Conservation (phyloP, 1,140 invertebrate species). For the Drosophila mojavensis region DNA sequence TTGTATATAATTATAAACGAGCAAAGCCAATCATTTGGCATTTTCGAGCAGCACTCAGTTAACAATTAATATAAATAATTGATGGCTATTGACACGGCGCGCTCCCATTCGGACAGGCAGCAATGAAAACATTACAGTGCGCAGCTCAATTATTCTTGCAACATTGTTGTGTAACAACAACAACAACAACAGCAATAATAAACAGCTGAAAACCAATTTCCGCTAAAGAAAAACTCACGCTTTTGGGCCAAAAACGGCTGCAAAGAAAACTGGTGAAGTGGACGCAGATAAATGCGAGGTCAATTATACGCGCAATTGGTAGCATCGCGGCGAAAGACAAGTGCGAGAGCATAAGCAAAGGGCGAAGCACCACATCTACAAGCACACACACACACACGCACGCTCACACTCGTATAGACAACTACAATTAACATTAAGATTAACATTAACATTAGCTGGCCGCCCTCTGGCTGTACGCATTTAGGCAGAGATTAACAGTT, state of each 20-base stretch:
- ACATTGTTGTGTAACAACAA: background rate
- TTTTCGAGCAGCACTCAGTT: background rate
- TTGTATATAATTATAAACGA: no score
- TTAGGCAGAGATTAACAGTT: constrained; percentile 57
- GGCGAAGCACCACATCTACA: constrained; percentile 27
- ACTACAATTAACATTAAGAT: constrained; percentile 38
- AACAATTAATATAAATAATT: constrained; percentile 33
- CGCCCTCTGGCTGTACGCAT: constrained; percentile 39
- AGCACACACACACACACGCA: constrained; percentile 2
- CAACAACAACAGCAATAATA: constrained; percentile 1
- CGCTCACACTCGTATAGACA: background rate
- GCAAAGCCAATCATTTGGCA: no score
- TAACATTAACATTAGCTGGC: constrained; percentile 33
- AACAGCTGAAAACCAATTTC: constrained; percentile 33
- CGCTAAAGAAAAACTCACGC: constrained; percentile 23
- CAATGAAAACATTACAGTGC: constrained; percentile 2
- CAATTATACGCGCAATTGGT: constrained; percentile 54
- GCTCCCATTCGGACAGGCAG: background rate
- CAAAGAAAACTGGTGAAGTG: constrained; percentile 36
- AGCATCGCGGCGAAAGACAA: constrained; percentile 32
- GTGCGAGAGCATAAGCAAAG: constrained; percentile 42
- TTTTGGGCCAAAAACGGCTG: background rate
- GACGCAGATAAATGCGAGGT: constrained; percentile 48
- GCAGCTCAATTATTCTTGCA: constrained; percentile 25
- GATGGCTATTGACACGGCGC: constrained; percentile 15